Evolutionary conservation across 2,797 vertebrate genomes (phyloP), one percentile per base, ranked within the genome.

Genomic region (Acanthopagrus latus): DNA sequence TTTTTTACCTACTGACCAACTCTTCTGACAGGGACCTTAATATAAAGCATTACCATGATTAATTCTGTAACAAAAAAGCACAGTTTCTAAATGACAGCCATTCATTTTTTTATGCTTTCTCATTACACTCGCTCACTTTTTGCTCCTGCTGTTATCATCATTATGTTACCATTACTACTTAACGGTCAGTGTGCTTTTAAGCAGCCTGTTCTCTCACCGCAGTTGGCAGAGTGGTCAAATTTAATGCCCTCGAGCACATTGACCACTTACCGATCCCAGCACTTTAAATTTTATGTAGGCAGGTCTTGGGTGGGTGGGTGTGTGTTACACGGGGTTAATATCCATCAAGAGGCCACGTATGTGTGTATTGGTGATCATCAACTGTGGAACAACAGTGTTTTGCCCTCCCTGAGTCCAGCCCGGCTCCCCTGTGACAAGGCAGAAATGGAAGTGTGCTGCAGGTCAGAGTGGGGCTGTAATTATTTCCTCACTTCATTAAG

Each of bases 401-500:
- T 91, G 88, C 86, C 85, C 86, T 90, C 82, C 72, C 63, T 50
- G 84, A 85, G 89, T 88, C 92, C 81, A 23, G 78, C 71, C 25
- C 4, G 74, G 67, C 80, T 92, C 92, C 91, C 91, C 85, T 74
- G 90, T 90, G 89, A 88, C 92, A 68, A 77, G 85, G 76, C 88
- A 86, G 90, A 91, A 93, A 94, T 91, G 88, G 91, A 94, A 94
- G 90, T 92, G 91, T 86, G 91, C 91, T 93, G 93, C 91, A 91
- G 95, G 95, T 95, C 95, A 95, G 90, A 88, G 89, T 85, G 83
- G 88, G 88, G 92, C 91, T 94, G 91, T 95, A 96, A 96, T 95
- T 95, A 95, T 95, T 95, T 95, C 93, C 90, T 93, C 93, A 95
- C 94, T 95, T 95, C 94, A 95, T 95, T 95, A 96, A 93, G 92